Percentiles rank a stretch among this genome's conserved stretches.
Conservation (phyloP, 2,888 invertebrate species). For the Drosophila quinaria region DNA sequence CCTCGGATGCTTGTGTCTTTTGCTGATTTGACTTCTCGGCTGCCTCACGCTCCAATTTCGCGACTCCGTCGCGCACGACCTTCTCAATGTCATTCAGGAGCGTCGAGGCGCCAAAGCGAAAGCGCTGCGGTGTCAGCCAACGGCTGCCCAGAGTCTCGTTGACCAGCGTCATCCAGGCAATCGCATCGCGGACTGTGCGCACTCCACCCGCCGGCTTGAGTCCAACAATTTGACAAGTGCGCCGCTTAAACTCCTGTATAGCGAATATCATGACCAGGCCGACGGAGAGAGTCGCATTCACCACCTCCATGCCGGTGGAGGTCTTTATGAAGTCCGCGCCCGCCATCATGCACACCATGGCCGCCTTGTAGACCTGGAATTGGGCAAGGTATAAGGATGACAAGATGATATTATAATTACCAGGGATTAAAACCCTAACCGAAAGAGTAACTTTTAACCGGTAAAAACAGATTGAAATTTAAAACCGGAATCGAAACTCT, state of each 20-base stretch:
- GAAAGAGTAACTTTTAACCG: too few species aligned
- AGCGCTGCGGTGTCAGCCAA: conserved; percentile 93
- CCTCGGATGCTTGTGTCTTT: background rate
- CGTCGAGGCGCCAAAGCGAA: conserved; percentile 97
- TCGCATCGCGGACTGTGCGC: conserved; percentile 92
- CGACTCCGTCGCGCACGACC: conserved; percentile 78
- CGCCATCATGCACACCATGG: conserved; percentile 96
- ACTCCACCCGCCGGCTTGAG: conserved; percentile 99
- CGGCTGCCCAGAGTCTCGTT: conserved; percentile 93
- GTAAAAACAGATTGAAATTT: too few species aligned
- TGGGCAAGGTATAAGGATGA: conserved; percentile 16
- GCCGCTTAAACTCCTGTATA: conserved; percentile 91
- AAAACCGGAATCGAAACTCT: too few species aligned
- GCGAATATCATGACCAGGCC: conserved; percentile 98
- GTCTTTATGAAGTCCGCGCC: conserved; percentile 99
- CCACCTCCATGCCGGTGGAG: conserved; percentile 97
- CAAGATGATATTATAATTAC: too few species aligned
- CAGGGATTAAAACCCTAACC: too few species aligned
- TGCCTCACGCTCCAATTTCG: conserved; percentile 36
- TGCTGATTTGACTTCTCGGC: conserved; percentile 4
- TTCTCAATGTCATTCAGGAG: conserved; percentile 92
- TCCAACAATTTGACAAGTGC: conserved; percentile 93
- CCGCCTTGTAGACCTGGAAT: conserved; percentile 92
- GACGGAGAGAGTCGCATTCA: conserved; percentile 96
- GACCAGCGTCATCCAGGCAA: conserved; percentile 94